Evolutionary conservation across 2,113 vertebrate species (phyloP).

Genomic region (Hyperopisus bebe): DNA sequence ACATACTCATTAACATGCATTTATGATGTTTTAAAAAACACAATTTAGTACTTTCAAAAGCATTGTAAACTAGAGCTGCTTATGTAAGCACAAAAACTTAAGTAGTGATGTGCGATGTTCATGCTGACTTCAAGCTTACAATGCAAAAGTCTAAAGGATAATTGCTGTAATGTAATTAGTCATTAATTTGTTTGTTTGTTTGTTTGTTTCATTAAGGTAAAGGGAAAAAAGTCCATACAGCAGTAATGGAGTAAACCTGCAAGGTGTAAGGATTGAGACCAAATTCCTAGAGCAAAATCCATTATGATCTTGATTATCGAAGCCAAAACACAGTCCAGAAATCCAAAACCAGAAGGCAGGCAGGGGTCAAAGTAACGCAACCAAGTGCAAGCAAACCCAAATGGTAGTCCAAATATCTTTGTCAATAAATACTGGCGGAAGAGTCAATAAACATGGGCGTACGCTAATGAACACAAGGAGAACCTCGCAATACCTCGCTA

Average conservation of each 20-base stretch:
- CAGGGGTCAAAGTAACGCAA: not conserved
- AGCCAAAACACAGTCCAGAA: not conserved
- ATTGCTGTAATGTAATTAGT: slow-evolving; percentile 30
- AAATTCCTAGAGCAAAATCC: not conserved
- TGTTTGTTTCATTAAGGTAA: not conserved
- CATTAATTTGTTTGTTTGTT: slow-evolving; percentile 31
- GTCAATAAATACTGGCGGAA: not conserved
- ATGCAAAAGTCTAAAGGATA: slow-evolving; percentile 32
- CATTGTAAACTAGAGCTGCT: not conserved
- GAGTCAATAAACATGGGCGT: not conserved
- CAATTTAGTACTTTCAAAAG: not conserved
- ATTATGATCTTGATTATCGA: not conserved
- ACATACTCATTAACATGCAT: not conserved
- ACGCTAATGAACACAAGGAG: not conserved
- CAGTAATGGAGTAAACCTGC: slow-evolving; percentile 36
- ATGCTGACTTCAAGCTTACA: slow-evolving; percentile 36
- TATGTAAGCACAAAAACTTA: slow-evolving; percentile 10
- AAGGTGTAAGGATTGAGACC: not conserved
- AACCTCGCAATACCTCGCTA: not conserved
- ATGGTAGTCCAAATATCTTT: not conserved
- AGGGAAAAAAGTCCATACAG: slow-evolving; percentile 24
- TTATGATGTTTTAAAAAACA: not conserved
- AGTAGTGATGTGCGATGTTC: slow-evolving; percentile 19
- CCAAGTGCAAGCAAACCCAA: not conserved
- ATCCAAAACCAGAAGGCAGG: not conserved